Base-by-base conservation (phyloP, 2,888 invertebrate genomes). In the Hydraecia micacea region DNA sequence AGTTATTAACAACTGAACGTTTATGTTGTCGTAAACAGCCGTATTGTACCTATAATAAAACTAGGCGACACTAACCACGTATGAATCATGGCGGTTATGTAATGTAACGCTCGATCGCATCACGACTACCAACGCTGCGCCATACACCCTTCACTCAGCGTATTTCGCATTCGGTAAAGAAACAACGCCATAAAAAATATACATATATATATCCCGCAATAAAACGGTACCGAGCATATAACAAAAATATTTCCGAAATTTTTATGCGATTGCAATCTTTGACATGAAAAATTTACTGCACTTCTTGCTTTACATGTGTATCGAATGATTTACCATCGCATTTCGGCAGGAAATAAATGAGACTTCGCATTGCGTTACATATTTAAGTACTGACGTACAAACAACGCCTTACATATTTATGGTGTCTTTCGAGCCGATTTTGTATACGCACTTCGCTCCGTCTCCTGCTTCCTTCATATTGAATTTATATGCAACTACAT, bases 1-100 rank as follows among this genome's bases (percentile, higher is more conserved):
- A 73, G 63, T 75, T 79, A 79, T 72, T 76, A 82, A 75, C 72
- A 73, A 72, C 65, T 60, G 62, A 77, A 81, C 76, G 68, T 78
- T 81, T 71, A 77, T 82, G 60, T 71, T 72, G 72, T 86, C 55
- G 70, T 83, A 79, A 87, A 87, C 71, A 82, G 67, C 39, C 67
- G 49, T 84, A 69, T 39, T 67, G 69, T 63, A 80, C 36, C 18
- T 58, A n/a, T 76, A 83, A 78, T 83, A 85, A 77, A 83, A 84
- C 79, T 81, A 84, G 72, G 77, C 81, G 75, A 84, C 79, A 87
- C 84, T 71, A 81, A 83, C 79, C 75, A 80, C 62, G 73, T 76
- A 86, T 89, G 90, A 90, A 87, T 90, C 90, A 90, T 76, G 74
- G 69, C 65, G 81, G 83, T 88, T 90, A 88, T 86, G 86, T 89